Base-by-base conservation (phyloP, 2,888 invertebrate genomes). In the Orthonevra nobilis region DNA sequence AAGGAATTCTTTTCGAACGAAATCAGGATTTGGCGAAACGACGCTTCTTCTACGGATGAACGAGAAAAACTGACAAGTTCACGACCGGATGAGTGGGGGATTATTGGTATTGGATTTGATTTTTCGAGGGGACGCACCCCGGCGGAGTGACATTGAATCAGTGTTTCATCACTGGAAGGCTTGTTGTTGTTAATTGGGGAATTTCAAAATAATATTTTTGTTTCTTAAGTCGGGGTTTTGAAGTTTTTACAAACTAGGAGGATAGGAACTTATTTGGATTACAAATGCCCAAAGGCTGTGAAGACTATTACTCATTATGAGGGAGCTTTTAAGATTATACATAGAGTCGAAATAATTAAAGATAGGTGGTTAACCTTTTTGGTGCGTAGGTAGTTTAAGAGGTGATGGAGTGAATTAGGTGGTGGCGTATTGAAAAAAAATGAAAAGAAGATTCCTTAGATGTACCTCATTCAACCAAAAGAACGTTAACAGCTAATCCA, bases 21-120 rank as follows among this genome's bases (percentile, higher is more conserved):
- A 48, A 30, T 30, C 17, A 17, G 15, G 46, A 15, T 44, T 44
- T 26, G 26, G n/a, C n/a, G n/a, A n/a, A n/a, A 5, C 5, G 2
- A 15, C 7, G 9, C n/a, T n/a, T n/a, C n/a, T n/a, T n/a, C n/a
- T 48, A 2, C 10, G 17, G 50, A 20, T 14, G 12, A 9, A 15
- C 14, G 7, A 32, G n/a, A 17, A 19, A 17, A 7, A 3, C 3
- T 19, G 12, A 50, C 10, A 23, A 32, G 50, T 50, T 34, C 34
- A 20, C 20, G 50, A 50, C 50, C 50, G 50, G 9, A 12, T 20
- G 20, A 50, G 50, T 50, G 50, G 23, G 20, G 34, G 34, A 50
- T 50, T 50, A 32, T 32, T 30, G 20, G 9, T 20, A 12, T n/a
- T n/a, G 34, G 2, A n/a, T 34, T 4, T 3, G 10, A 10, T 23